Percentiles rank a stretch among this genome's conserved stretches.
These are phyloP conservation scores for Macaca mulatta DNA, from an alignment of 2,113 vertebrate species.

Conservation along the genomic window DNA sequence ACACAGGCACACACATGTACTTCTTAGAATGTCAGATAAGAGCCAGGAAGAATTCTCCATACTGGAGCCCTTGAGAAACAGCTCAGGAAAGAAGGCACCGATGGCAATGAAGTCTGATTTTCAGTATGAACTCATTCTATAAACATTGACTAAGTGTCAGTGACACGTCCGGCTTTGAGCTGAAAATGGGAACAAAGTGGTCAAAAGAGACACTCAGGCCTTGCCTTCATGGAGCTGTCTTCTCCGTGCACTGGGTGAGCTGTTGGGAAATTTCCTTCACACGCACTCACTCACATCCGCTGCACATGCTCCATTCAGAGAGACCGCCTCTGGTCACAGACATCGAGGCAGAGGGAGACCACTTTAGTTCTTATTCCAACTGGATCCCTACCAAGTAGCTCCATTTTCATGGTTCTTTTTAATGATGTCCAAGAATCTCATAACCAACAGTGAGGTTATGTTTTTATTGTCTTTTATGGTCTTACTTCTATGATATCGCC, in stretches of 20 bases:
- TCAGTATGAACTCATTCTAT: background rate
- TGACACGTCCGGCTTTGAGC: background rate
- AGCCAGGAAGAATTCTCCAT: background rate
- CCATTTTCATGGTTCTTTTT: background rate
- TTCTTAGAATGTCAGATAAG: background rate
- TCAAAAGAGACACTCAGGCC: background rate
- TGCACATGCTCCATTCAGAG: background rate
- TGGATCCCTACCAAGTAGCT: background rate
- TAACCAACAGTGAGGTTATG: background rate
- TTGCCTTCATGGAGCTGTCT: background rate
- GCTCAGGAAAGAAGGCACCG: background rate
- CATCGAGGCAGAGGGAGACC: fast-evolving
- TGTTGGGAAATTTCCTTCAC: background rate
- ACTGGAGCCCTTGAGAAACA: background rate
- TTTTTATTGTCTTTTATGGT: background rate
- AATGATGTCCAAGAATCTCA: background rate
- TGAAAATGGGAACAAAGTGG: background rate
- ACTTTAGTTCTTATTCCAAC: background rate
- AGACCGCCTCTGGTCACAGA: background rate
- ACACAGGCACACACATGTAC: background rate
- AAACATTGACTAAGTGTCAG: background rate
- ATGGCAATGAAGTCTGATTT: background rate
- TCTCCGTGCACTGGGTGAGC: fast-evolving
- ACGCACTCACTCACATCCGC: background rate
- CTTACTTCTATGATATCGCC: background rate